Percentiles rank a stretch among this genome's conserved stretches.
phyloP scores from a whole-genome alignment of 1,140 invertebrate genomes.

The Lepidurus arcticus region DNA sequence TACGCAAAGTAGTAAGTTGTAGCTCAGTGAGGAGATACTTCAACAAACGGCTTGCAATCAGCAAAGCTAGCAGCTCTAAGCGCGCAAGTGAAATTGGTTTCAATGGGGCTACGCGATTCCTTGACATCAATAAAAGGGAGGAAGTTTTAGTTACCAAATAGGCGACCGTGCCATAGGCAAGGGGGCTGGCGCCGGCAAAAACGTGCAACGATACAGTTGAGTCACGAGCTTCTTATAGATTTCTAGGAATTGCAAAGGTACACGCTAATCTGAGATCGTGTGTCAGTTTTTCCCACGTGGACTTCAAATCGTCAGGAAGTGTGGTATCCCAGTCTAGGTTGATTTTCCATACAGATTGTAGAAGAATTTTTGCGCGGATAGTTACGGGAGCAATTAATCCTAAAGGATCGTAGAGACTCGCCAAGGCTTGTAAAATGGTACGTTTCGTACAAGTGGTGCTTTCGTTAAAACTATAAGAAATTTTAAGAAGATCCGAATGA shows the following conservation, averaged over 20 bases:
- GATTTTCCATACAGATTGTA: constrained; percentile 35
- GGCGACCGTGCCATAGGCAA: neutral
- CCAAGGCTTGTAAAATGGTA: constrained; percentile 26
- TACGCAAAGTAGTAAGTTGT: neutral
- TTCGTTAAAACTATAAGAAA: neutral
- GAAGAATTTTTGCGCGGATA: constrained; percentile 22
- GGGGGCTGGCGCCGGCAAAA: neutral
- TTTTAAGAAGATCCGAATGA: neutral
- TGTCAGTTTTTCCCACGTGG: too few relatives aligned
- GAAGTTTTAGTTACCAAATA: neutral
- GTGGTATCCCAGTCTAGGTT: constrained; percentile 36
- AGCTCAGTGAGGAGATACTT: neutral
- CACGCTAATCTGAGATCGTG: neutral
- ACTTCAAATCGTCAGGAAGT: neutral
- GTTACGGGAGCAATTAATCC: constrained; percentile 19
- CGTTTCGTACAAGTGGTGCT: constrained; percentile 34
- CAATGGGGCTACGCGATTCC: neutral
- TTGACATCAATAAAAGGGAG: neutral
- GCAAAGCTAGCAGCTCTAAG: neutral
- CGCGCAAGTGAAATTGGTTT: neutral
- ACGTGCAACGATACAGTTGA: neutral
- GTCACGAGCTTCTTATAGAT: neutral
- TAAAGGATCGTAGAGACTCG: constrained; percentile 29
- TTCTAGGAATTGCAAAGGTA: neutral
- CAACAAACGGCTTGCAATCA: neutral